Conservation (phyloP, 2,888 invertebrate genomes). For the Meandrusa payeni region DNA sequence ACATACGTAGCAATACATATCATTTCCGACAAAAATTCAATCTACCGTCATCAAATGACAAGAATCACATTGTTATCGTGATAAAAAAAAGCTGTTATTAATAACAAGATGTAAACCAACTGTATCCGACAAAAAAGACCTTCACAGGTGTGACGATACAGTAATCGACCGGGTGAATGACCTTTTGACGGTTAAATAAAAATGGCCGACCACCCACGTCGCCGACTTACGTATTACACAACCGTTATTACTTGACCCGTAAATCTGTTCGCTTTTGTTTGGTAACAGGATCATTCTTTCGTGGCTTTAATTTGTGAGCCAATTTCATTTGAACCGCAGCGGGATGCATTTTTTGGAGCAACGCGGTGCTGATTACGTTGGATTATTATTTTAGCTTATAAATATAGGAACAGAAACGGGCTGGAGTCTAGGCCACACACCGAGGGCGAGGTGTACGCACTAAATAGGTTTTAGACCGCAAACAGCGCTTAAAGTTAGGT, state of each 20-base stretch:
- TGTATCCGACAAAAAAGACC: constrained; percentile 42
- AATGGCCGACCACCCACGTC: constrained; percentile 72
- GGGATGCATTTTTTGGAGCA: constrained; percentile 15
- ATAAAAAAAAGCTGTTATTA: constrained; percentile 24
- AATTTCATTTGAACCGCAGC: constrained; percentile 17
- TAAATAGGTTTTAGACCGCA: constrained; percentile 41
- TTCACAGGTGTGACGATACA: constrained; percentile 54
- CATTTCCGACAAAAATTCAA: constrained; percentile 10
- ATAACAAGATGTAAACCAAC: constrained; percentile 38
- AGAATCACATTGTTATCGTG: constrained; percentile 15
- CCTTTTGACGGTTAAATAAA: constrained; percentile 68
- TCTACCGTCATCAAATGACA: constrained; percentile 6
- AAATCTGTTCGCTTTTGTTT: constrained; percentile 25
- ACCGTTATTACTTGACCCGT: constrained; percentile 36
- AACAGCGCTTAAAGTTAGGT: constrained; percentile 28
- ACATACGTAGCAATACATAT: no score
- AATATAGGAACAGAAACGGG: constrained; percentile 29
- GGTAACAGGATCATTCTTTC: constrained; percentile 10
- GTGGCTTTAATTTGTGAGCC: constrained; percentile 17
- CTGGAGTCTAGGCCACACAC: constrained; percentile 38
- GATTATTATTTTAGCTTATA: constrained; percentile 25
- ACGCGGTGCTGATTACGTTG: constrained; percentile 16
- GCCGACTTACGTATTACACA: constrained; percentile 35
- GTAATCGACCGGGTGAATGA: constrained; percentile 62
- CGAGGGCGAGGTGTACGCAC: constrained; percentile 33